Evolutionary conservation across 1,140 invertebrate genomes (phyloP).

Genomic region (Macrostomum lignano): DNA sequence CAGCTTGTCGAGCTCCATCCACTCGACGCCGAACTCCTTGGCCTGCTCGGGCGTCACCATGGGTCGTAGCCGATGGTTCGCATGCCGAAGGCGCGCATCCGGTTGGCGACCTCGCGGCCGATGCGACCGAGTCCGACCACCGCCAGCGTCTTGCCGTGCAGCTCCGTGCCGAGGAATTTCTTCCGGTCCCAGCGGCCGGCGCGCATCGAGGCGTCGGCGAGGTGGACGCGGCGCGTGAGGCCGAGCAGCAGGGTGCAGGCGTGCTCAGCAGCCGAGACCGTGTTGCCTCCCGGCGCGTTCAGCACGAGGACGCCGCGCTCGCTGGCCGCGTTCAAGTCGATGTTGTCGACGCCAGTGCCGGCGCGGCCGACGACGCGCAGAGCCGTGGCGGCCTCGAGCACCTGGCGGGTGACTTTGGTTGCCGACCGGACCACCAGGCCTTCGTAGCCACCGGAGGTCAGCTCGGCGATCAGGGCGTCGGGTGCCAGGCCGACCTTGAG

Average conservation of each 20-base stretch:
- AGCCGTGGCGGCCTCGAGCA: conserved; percentile 39
- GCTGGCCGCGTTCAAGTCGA: conserved; percentile 59
- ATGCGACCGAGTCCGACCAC: conserved; percentile 77
- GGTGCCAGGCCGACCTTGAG: no score
- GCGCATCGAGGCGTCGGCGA: conserved; percentile 51
- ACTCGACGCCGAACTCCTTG: conserved; percentile 42
- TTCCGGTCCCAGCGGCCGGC: conserved; percentile 70
- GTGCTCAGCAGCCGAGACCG: conserved; percentile 73
- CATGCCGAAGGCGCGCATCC: conserved; percentile 90
- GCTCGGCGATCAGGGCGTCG: no score
- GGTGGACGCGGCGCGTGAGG: conserved; percentile 47
- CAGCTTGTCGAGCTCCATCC: conserved; percentile 47
- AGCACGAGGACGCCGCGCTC: conserved; percentile 57
- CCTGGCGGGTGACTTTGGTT: conserved; percentile 69
- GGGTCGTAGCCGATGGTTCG: conserved; percentile 72
- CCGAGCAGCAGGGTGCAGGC: conserved; percentile 61
- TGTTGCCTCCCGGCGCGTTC: conserved; percentile 83
- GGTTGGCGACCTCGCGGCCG: conserved; percentile 58
- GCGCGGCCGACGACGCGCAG: conserved; percentile 62
- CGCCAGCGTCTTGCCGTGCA: conserved; percentile 58
- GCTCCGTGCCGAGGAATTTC: conserved; percentile 54
- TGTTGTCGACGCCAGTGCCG: conserved; percentile 87
- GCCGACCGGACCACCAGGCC: conserved; percentile 72
- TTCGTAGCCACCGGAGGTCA: conserved; percentile 34
- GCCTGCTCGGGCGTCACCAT: conserved; percentile 45